Evolutionary conservation across 1,140 invertebrate species (phyloP).

Genomic region (Nymphalis io): DNA sequence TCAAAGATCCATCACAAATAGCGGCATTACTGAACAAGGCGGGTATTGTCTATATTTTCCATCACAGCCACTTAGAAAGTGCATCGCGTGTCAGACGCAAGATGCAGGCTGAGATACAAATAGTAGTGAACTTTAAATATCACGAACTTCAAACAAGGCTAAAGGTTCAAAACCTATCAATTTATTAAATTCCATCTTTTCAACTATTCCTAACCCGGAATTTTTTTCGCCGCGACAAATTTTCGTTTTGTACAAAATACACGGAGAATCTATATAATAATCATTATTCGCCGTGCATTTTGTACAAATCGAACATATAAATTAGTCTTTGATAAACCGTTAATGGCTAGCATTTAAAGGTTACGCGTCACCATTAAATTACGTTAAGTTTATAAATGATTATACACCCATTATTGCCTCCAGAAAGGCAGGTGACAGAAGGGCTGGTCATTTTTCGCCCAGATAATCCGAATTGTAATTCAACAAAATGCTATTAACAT

Average conservation of each 20-base stretch:
- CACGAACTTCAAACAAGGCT: background rate
- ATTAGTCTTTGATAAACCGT: background rate
- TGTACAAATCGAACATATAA: slow-evolving; percentile 5
- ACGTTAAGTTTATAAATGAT: no score
- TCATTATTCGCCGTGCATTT: no score
- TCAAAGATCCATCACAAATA: slow-evolving; percentile 12
- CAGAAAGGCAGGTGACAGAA: no score
- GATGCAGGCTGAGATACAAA: slow-evolving; percentile 24
- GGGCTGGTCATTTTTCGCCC: no score
- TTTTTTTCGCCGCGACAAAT: slow-evolving; percentile 2
- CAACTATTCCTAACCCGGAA: background rate
- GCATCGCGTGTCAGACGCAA: slow-evolving; percentile 35
- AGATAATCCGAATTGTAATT: no score
- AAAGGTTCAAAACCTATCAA: slow-evolving; percentile 1
- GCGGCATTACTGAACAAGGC: slow-evolving; percentile 32
- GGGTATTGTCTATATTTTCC: slow-evolving; percentile 41
- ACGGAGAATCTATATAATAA: background rate
- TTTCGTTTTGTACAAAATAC: background rate
- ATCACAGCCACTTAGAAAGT: slow-evolving; percentile 42
- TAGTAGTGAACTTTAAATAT: slow-evolving; percentile 20
- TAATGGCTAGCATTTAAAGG: slow-evolving; percentile 20
- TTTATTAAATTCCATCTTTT: no score
- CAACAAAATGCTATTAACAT: no score
- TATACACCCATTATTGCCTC: no score
- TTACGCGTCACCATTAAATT: background rate